Evolutionary conservation across 2,888 invertebrate species (phyloP).

Genomic region (Colostygia pectinataria): DNA sequence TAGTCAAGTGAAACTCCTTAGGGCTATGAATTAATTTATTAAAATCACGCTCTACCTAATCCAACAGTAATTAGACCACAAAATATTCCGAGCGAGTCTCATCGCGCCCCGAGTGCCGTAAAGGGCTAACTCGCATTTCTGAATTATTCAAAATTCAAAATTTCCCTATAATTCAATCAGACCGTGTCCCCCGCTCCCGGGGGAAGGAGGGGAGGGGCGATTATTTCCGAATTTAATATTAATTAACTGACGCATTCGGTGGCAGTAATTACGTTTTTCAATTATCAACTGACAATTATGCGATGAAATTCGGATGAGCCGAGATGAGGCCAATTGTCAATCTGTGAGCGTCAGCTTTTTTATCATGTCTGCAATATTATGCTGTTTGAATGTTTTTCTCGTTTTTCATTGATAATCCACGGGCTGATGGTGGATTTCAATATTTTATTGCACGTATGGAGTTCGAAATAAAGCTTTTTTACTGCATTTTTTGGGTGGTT

Average conservation of each 20-base stretch:
- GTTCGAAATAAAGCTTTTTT: constrained; percentile 18
- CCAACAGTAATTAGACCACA: constrained; percentile 42
- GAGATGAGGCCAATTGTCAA: constrained; percentile 69
- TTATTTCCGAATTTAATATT: constrained; percentile 84
- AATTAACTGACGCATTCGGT: constrained; percentile 77
- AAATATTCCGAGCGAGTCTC: constrained; percentile 41
- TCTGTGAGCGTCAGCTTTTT: constrained; percentile 44
- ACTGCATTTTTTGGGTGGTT: constrained; percentile 8
- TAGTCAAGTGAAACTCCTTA: constrained; percentile 6
- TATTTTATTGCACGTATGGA: constrained; percentile 21
- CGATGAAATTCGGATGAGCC: constrained; percentile 71
- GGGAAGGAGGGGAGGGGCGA: constrained; percentile 60
- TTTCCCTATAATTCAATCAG: constrained; percentile 81
- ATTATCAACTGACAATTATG: constrained; percentile 80
- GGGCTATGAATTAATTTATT: constrained; percentile 17
- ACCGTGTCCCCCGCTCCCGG: constrained; percentile 55
- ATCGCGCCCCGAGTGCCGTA: constrained; percentile 49
- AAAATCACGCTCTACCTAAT: constrained; percentile 19
- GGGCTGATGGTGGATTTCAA: constrained; percentile 16
- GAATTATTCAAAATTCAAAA: constrained; percentile 82
- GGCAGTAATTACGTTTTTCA: constrained; percentile 80
- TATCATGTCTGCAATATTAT: constrained; percentile 30
- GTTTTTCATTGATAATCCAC: constrained; percentile 26
- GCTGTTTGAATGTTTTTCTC: constrained; percentile 23
- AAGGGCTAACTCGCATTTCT: constrained; percentile 72